Conservation (phyloP, 2,797 vertebrate species). For the Enteromius thamalakanensis region DNA sequence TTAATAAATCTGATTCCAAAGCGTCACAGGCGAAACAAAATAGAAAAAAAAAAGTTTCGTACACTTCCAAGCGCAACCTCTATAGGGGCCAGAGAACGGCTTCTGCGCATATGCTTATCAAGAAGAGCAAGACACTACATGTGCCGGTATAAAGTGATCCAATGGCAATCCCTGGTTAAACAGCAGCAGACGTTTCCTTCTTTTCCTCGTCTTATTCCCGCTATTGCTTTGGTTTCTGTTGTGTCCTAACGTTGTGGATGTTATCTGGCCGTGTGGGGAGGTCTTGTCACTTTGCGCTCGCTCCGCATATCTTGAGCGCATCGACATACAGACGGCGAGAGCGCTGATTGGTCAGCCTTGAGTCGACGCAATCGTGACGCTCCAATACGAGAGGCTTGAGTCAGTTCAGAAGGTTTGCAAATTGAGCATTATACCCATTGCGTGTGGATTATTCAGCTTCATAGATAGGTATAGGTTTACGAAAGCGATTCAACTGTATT, state of each 20-base stretch:
- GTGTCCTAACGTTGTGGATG: constrained; percentile 28
- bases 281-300: constrained; percentile 31
- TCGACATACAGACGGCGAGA: not conserved
- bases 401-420: not conserved
- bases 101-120: constrained; percentile 32
- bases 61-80: constrained; percentile 58
- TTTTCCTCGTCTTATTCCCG: constrained; percentile 39
- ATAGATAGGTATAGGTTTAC: not conserved
- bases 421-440: not conserved
- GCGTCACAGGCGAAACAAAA: constrained; percentile 26
- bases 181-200: constrained; percentile 25
- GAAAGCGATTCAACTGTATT: not conserved
- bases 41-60: constrained; percentile 29
- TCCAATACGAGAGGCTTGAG: not conserved
- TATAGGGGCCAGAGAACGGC: constrained; percentile 3
- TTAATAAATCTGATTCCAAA: constrained; percentile 38
- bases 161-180: constrained; percentile 43
- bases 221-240: constrained; percentile 26
- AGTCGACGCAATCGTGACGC: not conserved
- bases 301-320: constrained; percentile 43
- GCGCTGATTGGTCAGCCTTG: constrained; percentile 35
- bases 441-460: not conserved
- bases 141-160: constrained; percentile 54
- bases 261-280: constrained; percentile 34
- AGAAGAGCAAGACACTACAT: constrained; percentile 14